A percentile compares a stretch with the other conserved stretches of the same genome.
Evolutionary conservation across 2,888 invertebrate species (phyloP).

Genomic region (Apotomis betuletana): DNA sequence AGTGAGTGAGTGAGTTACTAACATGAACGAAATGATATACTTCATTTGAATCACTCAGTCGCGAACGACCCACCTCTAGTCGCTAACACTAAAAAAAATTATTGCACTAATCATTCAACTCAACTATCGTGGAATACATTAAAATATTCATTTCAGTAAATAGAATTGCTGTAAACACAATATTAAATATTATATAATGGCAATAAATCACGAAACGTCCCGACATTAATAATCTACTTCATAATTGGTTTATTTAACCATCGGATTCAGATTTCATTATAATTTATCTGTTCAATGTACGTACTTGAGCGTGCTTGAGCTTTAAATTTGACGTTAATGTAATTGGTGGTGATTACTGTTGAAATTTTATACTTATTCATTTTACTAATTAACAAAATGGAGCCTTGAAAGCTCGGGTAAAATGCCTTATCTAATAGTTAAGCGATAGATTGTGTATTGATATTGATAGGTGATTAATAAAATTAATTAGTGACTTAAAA

Average conservation of each 20-base stretch:
- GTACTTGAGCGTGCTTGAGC: neutral
- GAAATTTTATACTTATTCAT: neutral
- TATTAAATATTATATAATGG: neutral
- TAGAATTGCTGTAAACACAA: neutral
- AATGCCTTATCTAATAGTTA: neutral
- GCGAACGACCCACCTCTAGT: too few species aligned
- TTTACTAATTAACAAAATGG: neutral
- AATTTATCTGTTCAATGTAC: neutral
- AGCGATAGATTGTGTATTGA: neutral
- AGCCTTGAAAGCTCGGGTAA: neutral
- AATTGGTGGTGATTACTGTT: neutral
- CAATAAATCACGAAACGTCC: constrained; percentile 13
- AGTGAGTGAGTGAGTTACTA: too few species aligned
- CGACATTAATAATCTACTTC: constrained; percentile 11
- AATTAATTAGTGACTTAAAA: too few species aligned
- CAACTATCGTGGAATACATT: neutral
- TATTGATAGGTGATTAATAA: too few species aligned
- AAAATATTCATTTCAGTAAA: neutral
- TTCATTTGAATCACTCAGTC: too few species aligned
- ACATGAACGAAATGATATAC: too few species aligned
- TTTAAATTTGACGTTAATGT: neutral
- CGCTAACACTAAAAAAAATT: too few species aligned
- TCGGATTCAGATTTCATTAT: neutral
- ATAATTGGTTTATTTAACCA: constrained; percentile 12
- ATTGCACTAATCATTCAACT: too few species aligned